phyloP scores from a whole-genome alignment of 2,797 vertebrate genomes.

The Acrossocheilus wenchowensis region DNA sequence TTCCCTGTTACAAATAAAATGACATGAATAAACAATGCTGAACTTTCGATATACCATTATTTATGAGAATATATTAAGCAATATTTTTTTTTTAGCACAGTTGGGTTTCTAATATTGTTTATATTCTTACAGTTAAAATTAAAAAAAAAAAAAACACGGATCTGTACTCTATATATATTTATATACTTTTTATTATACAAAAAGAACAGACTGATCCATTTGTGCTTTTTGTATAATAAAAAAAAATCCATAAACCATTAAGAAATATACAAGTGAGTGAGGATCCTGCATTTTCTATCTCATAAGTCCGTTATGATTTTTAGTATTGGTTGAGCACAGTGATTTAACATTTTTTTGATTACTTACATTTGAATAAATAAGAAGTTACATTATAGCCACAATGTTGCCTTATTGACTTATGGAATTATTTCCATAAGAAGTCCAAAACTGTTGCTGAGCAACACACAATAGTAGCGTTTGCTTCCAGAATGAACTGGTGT shows the following conservation, averaged over 20 bases:
- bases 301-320: not conserved
- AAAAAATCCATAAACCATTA: not conserved
- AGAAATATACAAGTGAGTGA: not conserved
- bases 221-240: not conserved
- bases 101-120: not conserved
- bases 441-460: not conserved
- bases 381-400: not conserved
- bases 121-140: not conserved
- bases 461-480: not conserved
- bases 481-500: not conserved
- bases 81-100: not conserved
- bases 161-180: not conserved
- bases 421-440: not conserved
- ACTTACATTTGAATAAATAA: not conserved
- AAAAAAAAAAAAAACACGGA: too few relatives aligned
- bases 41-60: not conserved
- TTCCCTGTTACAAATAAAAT: slow-evolving; percentile 69
- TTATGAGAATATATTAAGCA: not conserved
- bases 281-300: not conserved
- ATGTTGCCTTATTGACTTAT: too few relatives aligned
- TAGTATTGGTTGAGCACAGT: too few relatives aligned
- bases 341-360: too few relatives aligned
- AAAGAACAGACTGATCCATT: not conserved
- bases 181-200: not conserved
- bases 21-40: not conserved